A percentile compares a stretch with the other conserved stretches of the same genome.
phyloP scores from a whole-genome alignment of 2,113 vertebrate species.

The Hemicordylus capensis region DNA sequence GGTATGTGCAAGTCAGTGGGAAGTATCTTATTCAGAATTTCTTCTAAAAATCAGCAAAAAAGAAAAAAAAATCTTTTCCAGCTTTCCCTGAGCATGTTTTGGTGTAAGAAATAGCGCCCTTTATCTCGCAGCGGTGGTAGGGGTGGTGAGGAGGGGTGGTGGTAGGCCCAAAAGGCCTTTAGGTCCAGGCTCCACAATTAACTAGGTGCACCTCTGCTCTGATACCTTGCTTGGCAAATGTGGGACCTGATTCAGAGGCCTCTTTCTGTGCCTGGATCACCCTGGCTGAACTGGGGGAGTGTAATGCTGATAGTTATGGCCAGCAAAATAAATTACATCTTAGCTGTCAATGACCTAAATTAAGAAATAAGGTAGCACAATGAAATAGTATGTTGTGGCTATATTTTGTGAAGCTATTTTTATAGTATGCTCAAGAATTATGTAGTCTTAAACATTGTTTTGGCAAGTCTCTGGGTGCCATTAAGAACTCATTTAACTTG shows the following conservation, averaged over 20 bases:
- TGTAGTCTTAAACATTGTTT: slow-evolving; percentile 51
- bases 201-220: no score
- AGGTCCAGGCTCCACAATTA: no score
- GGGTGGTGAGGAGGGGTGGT: no score
- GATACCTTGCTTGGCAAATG: neutral
- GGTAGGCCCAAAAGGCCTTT: no score
- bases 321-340: slow-evolving; percentile 2
- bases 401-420: slow-evolving; percentile 43
- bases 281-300: neutral
- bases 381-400: slow-evolving; percentile 23
- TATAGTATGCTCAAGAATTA: slow-evolving; percentile 42
- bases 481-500: slow-evolving; percentile 62
- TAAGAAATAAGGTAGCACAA: slow-evolving; percentile 17
- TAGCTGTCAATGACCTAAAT: slow-evolving; percentile 20
- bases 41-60: no score
- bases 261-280: neutral
- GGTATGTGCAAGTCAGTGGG: no score
- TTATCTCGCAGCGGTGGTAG: no score
- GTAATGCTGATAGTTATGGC: neutral
- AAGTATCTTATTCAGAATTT: no score
- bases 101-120: no score
- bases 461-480: slow-evolving; percentile 55
- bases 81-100: no score
- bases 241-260: neutral
- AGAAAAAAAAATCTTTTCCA: no score